Percentiles rank a stretch among this genome's conserved stretches.
Evolutionary conservation across 2,888 invertebrate genomes (phyloP).

Genomic region (Drosophila anceps): DNA sequence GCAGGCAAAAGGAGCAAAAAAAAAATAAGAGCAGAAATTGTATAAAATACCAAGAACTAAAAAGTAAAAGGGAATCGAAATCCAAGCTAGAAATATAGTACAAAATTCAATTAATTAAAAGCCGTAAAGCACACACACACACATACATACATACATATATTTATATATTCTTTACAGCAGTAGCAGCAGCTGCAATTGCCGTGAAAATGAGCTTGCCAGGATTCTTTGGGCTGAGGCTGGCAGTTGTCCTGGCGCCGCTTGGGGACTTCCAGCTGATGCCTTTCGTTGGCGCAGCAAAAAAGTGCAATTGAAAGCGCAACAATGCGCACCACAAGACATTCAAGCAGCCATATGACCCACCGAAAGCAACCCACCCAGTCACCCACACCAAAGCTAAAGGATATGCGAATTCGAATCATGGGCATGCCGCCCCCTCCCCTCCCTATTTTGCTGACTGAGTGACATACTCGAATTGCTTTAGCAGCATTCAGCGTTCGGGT

Average conservation of each 20-base stretch:
- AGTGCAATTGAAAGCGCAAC: slow-evolving; percentile 75
- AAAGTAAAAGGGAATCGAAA: slow-evolving; percentile 32
- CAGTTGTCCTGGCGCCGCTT: slow-evolving; percentile 55
- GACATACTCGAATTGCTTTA: slow-evolving; percentile 61
- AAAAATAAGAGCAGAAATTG: slow-evolving; percentile 9
- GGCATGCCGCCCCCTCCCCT: slow-evolving; percentile 12
- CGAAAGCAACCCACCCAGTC: slow-evolving; percentile 1
- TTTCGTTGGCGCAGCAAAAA: slow-evolving; percentile 56
- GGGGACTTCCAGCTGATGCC: slow-evolving; percentile 54
- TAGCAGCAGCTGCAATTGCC: slow-evolving; percentile 45
- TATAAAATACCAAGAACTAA: slow-evolving; percentile 10
- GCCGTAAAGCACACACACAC: slow-evolving; percentile 42
- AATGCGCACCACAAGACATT: slow-evolving; percentile 79
- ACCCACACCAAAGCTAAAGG: slow-evolving; percentile 11
- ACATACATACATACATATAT: slow-evolving; percentile 10
- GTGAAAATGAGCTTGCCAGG: slow-evolving; percentile 66
- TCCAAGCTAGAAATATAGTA: slow-evolving; percentile 47
- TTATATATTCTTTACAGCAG: slow-evolving; percentile 14
- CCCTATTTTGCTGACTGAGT: slow-evolving; percentile 41
- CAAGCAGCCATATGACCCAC: slow-evolving; percentile 48
- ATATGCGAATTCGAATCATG: slow-evolving; percentile 68
- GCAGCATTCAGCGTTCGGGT: slow-evolving; percentile 15
- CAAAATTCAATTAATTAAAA: slow-evolving; percentile 79
- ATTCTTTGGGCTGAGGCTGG: slow-evolving; percentile 36
- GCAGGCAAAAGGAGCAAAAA: slow-evolving; percentile 10